Evolutionary conservation across 1,140 invertebrate species (phyloP), one percentile per base, ranked within the genome.

Genomic region (Zophobas morio): DNA sequence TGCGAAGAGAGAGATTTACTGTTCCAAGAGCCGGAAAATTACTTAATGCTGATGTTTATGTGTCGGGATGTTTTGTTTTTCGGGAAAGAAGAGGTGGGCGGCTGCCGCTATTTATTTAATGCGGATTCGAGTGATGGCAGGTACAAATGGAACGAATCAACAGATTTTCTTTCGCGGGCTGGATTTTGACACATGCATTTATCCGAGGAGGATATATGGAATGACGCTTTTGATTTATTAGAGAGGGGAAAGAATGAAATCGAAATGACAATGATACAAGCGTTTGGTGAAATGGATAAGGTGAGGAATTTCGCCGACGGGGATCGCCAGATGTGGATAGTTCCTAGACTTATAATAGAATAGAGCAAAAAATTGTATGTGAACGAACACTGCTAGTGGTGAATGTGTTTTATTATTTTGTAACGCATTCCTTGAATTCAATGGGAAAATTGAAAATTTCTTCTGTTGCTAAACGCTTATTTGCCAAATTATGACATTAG

Each of bases 141-240:
- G 60, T 66, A 66, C 60, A 66, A 66, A 66, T 66, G 60, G 60
- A 66, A 66, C 60, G 39, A 66, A 66, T 66, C 60, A 66, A 47
- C 60, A 66, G 60, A 66, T 66, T 66, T 60, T 66, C 60, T 46
- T 63, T 66, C 37, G 36, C 36, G 60, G 56, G 8, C 8, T 39
- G 35, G 60, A 66, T 66, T 66, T 66, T 66, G 60, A 66, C 60
- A 66, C 60, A n/a, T 46, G 60, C 60, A 66, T 66, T 66, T 47
- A 66, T 46, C 60, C 60, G n/a, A 36, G 20, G 40, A 66, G 40
- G 40, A 66, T 66, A 40, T 32, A 40, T 66, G 60, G 35, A 66
- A 66, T 42, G 37, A 66, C n/a, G 37, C 60, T 66, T 20, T 37
- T 66, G 60, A 66, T 66, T 66, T 66, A 66, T 66, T 40, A 39